Evolutionary conservation across 1,140 invertebrate species (phyloP).

Genomic region (Aphidius gifuensis): DNA sequence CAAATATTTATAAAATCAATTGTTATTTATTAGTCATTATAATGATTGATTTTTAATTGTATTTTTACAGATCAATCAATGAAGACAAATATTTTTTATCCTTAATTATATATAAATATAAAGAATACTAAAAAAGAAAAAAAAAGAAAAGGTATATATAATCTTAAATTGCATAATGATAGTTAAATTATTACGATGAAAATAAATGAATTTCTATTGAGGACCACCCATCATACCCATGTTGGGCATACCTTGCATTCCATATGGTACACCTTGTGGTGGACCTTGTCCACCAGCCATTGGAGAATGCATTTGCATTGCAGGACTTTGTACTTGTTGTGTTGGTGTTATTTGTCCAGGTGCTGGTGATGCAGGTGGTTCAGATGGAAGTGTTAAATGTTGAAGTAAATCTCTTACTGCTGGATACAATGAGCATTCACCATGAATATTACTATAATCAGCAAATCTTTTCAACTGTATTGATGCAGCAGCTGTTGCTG

Average conservation of each 20-base stretch:
- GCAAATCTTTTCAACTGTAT: constrained; percentile 68
- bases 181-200: neutral
- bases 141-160: too few relatives aligned
- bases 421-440: constrained; percentile 84
- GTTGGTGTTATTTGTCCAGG: constrained; percentile 54
- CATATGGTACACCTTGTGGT: constrained; percentile 47
- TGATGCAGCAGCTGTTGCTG: constrained; percentile 64
- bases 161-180: neutral
- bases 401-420: constrained; percentile 81
- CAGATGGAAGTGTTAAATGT: constrained; percentile 73
- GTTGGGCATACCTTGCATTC: constrained; percentile 47
- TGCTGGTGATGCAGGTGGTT: constrained; percentile 56
- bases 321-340: constrained; percentile 58
- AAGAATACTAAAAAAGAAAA: neutral
- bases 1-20: too few relatives aligned
- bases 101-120: constrained; percentile 11
- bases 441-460: constrained; percentile 64
- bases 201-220: constrained; percentile 37
- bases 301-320: constrained; percentile 56
- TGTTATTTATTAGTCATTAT: too few relatives aligned
- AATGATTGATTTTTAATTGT: too few relatives aligned
- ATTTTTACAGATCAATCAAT: too few relatives aligned
- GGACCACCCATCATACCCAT: constrained; percentile 59
- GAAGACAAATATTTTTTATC: neutral
- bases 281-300: constrained; percentile 51